Conservation (phyloP, 2,797 vertebrate species). For the Xyrichtys novacula region DNA sequence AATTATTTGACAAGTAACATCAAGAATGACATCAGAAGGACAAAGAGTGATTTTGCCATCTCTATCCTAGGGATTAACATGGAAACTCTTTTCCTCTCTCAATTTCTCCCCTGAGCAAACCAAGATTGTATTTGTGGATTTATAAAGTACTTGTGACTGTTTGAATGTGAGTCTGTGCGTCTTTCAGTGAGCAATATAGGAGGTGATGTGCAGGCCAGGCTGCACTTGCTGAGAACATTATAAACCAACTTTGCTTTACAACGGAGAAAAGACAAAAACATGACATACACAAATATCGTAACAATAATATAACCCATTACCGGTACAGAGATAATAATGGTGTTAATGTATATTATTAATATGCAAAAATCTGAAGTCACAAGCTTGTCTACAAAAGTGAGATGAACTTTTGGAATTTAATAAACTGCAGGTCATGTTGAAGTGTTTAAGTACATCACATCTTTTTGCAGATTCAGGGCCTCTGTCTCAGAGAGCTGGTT, state of each 20-base stretch:
- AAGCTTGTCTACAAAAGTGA: neutral
- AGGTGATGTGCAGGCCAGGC: slow-evolving; percentile 37
- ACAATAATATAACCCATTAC: neutral
- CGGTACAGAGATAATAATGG: neutral
- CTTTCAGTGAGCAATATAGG: slow-evolving; percentile 41
- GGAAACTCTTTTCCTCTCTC: slow-evolving; percentile 54
- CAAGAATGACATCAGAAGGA: slow-evolving; percentile 80
- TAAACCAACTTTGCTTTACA: slow-evolving; percentile 33
- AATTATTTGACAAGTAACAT: slow-evolving; percentile 67
- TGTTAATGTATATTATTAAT: neutral
- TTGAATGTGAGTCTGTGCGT: slow-evolving; percentile 35
- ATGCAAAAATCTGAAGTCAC: neutral
- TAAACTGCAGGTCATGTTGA: no score
- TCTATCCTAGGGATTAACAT: slow-evolving; percentile 77
- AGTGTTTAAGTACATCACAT: neutral
- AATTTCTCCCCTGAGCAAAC: slow-evolving; percentile 43
- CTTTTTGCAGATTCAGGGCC: neutral
- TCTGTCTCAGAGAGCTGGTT: neutral
- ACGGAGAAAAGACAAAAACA: slow-evolving; percentile 8
- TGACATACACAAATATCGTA: neutral
- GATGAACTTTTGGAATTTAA: no score
- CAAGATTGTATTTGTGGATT: slow-evolving; percentile 77
- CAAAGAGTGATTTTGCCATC: slow-evolving; percentile 71
- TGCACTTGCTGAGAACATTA: slow-evolving; percentile 36
- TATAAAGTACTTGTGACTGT: slow-evolving; percentile 51